Percentiles rank a stretch among this genome's conserved stretches.
phyloP scores from a whole-genome alignment of 92 coral and sea anemone genomes.

The Blastomussa wellsi region DNA sequence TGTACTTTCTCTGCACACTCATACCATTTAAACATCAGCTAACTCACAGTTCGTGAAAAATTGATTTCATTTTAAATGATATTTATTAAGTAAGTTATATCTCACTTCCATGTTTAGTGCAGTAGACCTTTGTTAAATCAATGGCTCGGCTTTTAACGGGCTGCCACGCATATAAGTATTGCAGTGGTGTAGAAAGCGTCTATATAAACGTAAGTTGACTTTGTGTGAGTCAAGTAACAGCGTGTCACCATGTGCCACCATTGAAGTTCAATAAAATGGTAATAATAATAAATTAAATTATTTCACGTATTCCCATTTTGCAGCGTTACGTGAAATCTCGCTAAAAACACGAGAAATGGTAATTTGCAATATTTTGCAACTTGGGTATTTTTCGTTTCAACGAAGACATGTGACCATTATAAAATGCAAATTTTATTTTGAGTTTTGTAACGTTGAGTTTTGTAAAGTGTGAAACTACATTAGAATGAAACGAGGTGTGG shows the following conservation, averaged over 20 bases:
- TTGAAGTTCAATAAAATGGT: not conserved
- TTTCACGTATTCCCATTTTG: too few species aligned
- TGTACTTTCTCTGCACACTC: not conserved
- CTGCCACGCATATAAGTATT: not conserved
- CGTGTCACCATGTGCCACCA: not conserved
- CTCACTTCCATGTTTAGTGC: not conserved
- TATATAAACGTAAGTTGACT: not conserved
- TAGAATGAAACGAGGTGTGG: too few species aligned
- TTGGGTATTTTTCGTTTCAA: too few species aligned
- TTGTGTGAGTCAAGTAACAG: not conserved
- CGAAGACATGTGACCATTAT: too few species aligned
- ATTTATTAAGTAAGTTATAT: not conserved
- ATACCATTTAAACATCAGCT: not conserved
- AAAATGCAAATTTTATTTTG: too few species aligned
- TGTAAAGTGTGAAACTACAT: too few species aligned
- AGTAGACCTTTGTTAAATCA: not conserved
- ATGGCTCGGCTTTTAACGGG: not conserved
- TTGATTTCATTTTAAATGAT: not conserved
- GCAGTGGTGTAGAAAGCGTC: not conserved
- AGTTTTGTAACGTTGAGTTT: too few species aligned
- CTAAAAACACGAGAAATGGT: not conserved
- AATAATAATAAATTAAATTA: not conserved
- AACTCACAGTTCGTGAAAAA: not conserved
- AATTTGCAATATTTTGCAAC: too few species aligned
- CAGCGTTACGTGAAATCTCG: not conserved